Conservation (phyloP, 2,888 invertebrate genomes). For the Hydroisotoma schaefferi region DNA sequence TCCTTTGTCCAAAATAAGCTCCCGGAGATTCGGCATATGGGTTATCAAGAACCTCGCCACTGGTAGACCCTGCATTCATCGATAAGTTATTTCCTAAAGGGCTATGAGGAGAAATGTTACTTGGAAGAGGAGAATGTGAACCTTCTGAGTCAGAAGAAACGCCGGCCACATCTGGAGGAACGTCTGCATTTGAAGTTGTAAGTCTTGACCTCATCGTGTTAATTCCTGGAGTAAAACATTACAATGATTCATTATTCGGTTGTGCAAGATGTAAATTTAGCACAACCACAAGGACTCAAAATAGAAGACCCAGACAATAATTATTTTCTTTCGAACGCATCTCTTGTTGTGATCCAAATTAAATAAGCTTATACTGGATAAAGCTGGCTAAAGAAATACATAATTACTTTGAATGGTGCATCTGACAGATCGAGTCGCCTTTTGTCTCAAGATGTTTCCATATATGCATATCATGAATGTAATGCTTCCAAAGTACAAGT, state of each 20-base stretch:
- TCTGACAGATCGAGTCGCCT: conserved; percentile 47
- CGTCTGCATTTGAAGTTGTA: conserved; percentile 32
- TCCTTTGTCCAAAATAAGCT: conserved; percentile 11
- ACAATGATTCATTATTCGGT: too few species aligned
- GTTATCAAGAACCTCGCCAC: background rate
- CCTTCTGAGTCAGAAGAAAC: conserved; percentile 32
- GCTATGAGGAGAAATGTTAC: background rate
- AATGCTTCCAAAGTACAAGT: conserved; percentile 82
- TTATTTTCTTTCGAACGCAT: too few species aligned
- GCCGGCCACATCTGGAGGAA: conserved; percentile 38
- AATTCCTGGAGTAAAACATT: conserved; percentile 31
- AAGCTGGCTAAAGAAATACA: background rate
- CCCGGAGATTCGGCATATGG: background rate
- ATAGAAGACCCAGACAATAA: too few species aligned
- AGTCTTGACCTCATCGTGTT: conserved; percentile 43
- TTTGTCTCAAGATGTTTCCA: conserved; percentile 67
- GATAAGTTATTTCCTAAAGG: background rate
- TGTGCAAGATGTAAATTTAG: too few species aligned
- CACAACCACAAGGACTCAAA: too few species aligned
- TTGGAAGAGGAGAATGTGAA: conserved; percentile 39
- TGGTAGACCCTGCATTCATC: background rate
- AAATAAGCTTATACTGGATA: too few species aligned
- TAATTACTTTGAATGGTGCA: conserved; percentile 43
- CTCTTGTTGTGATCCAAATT: conserved; percentile 1
- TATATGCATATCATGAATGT: conserved; percentile 80